Base-by-base conservation (phyloP, 2,113 vertebrate genomes). In the Trematomus loennbergii region DNA sequence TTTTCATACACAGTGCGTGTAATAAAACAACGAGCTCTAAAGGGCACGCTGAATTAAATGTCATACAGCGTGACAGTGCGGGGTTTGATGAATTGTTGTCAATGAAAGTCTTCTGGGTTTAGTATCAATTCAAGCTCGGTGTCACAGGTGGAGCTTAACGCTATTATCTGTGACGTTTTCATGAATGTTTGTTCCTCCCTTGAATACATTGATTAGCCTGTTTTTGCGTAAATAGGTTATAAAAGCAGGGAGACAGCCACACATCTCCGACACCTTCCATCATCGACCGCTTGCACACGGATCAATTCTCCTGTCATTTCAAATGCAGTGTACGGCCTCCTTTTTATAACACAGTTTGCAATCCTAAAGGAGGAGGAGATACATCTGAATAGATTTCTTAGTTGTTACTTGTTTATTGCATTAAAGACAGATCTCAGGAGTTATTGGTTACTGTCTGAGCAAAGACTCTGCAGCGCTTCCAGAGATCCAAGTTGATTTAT, bases 11-110 rank as follows among this genome's bases (percentile, higher is more conserved):
- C 12, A 0, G 61, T 22, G 10, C 9, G 53, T 9, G 61, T 53
- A 59, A 59, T 29, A 75, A 40, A 62, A 33, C 43, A 58, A 59
- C 78, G 85, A 87, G 63, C 67, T 86, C 60, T 79, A 90, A 93
- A 91, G 90, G 87, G 72, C 75, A 84, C 67, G 22, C 76, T 86
- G 85, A 86, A 88, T 76, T 79, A 88, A 92, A 88, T 86, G 91
- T 93, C 92, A 91, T 40, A 40, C 64, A 66, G 64, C 8, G 2
- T 18, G 61, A 58, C 40, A 48, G 50, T 53, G 33, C 48, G 46
- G 25, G 54, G 33, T 55, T 49, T 69, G 72, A 63, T 62, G 72
- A 71, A 13, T 20, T 61, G 36, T 77, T 61, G 54, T 40, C 57
- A n/a, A 5, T 46, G 6, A 43, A 12, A 53, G 67, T 50, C 48